These are phyloP conservation scores for Nephrotoma flavescens DNA, from an alignment of 2,888 invertebrate genomes.

Conservation along the genomic window DNA sequence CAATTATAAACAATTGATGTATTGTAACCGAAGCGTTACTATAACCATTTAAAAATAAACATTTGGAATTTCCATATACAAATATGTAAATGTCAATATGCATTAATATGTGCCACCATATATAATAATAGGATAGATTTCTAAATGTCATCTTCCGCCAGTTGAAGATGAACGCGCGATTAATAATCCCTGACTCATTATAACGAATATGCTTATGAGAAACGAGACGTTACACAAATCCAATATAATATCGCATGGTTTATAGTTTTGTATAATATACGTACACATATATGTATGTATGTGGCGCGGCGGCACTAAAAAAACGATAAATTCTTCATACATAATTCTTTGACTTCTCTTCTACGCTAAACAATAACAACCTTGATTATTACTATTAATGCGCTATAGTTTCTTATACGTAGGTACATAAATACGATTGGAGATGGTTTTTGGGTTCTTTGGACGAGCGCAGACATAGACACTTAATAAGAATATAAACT, in stretches of 20 bases:
- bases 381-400: neutral
- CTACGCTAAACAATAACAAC: slow-evolving; percentile 3
- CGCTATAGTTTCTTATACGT: neutral
- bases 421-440: neutral
- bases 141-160: neutral
- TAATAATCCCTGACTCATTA: neutral
- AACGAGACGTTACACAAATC: neutral
- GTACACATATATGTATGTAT: neutral
- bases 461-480: neutral
- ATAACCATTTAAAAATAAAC: neutral
- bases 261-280: neutral
- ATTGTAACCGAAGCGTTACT: neutral
- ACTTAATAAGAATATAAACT: neutral
- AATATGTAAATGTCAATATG: neutral
- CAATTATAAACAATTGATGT: neutral
- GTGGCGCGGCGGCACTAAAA: neutral
- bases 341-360: neutral
- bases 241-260: neutral
- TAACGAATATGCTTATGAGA: neutral
- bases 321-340: neutral
- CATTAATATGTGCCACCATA: neutral
- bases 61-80: neutral
- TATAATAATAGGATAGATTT: neutral
- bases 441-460: neutral
- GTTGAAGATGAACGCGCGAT: neutral